Evolutionary conservation across 2,888 invertebrate genomes (phyloP), one percentile per base, ranked within the genome.

Genomic region (Cheilosia impressa): DNA sequence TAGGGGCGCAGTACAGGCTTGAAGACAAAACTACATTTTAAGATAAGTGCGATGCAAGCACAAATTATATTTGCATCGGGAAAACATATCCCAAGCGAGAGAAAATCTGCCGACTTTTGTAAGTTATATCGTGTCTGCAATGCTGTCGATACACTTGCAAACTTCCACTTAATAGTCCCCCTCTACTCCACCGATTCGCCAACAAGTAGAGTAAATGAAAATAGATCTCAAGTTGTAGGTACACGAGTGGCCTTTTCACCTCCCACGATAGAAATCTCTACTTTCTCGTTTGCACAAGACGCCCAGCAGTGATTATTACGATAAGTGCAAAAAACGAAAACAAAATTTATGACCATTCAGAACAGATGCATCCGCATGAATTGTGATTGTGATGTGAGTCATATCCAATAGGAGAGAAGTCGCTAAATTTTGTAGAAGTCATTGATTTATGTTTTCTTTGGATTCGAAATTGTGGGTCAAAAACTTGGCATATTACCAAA

Each of bases 361-460:
- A 43, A 43, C 45, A 69, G 27, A 77, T 69, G 55, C 68, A 77
- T 62, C 66, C 43, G 66, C 78, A 78, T 69, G 53, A 47, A 38
- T 68, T 65, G 24, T 63, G 13, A 38, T 38, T 38, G 38, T 38
- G 13, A 38, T 58, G 53, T 78, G 78, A 78, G 60, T 78, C 77
- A 68, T 24, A 15, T 62, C 10, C 47, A 22, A 27, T 6, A 31
- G 15, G 7, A 41, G 41, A 34, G 41, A 50, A 24, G 27, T 27
- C 19, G 63, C 45, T 15, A 53, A 68, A 52, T 65, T 63, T 41
- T 53, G 58, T 57, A 34, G 13, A 41, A 66, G 65, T 60, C 75
- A 75, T 78, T 78, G 83, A 83, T 83, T 78, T 83, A 82, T 82
- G 69, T 27, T 60, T 45, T 41, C 50, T 45, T 71, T 22, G 19